A percentile compares a stretch with the other conserved stretches of the same genome.
These are phyloP conservation scores for Gulo gulo DNA, from an alignment of 2,113 vertebrate species.

Conservation along the genomic window DNA sequence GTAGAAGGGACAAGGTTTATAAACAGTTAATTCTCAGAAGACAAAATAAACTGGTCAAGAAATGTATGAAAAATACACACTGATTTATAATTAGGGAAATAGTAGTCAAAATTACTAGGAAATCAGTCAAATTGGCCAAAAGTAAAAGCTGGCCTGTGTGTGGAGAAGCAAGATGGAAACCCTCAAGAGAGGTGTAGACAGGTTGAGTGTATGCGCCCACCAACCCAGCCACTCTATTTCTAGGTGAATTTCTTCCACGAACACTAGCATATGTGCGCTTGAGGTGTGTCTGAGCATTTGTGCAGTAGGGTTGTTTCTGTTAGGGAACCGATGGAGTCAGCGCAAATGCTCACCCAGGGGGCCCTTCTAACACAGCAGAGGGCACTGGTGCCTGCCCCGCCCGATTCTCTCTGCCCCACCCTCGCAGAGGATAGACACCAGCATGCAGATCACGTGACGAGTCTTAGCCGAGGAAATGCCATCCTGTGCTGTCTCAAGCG, in stretches of 20 bases:
- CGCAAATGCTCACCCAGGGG: background rate
- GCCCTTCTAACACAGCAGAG: background rate
- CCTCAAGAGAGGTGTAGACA: background rate
- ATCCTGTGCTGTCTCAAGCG: background rate
- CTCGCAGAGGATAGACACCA: background rate
- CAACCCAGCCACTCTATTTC: background rate
- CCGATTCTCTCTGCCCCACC: background rate
- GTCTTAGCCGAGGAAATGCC: background rate
- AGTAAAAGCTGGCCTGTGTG: background rate
- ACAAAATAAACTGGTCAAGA: conserved; percentile 37
- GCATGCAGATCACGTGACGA: background rate
- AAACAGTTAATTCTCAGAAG: background rate
- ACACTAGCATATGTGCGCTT: background rate
- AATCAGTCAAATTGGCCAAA: background rate
- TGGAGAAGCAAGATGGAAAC: background rate
- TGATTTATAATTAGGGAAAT: background rate
- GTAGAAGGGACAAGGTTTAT: background rate
- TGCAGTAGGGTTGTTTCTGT: background rate
- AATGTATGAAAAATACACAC: background rate
- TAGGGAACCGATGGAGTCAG: background rate
- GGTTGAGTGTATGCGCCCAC: background rate
- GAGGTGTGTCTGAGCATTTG: background rate
- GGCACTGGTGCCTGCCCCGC: too few species aligned
- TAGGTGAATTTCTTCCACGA: background rate
- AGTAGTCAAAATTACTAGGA: background rate